Base-by-base conservation (phyloP, 2,888 invertebrate species). In the Bimastos eiseni region DNA sequence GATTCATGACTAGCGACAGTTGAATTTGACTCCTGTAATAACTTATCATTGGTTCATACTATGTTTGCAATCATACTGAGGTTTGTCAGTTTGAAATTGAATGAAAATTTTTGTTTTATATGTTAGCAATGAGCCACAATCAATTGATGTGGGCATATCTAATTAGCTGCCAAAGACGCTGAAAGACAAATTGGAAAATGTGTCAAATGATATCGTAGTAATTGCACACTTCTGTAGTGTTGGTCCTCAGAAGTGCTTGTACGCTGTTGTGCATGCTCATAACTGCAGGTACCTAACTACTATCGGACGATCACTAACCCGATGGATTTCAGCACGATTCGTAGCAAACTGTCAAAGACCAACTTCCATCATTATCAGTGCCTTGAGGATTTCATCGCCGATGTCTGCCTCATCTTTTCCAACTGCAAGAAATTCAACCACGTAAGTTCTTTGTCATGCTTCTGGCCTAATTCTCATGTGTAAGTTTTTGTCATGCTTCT, bases 341-440 rank as follows among this genome's bases (percentile, higher is more conserved):
- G 97, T 93, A 96, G 97, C 93, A 97, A 97, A 95, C 96, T 98
- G 94, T 97, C 97, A 95, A 97, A 97, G 93, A 96, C 96, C 92
- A 96, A 96, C 93, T 96, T 96, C 90, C 96, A 96, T 94, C 97
- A 97, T 94, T 98, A 98, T 95, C 96, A 96, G 93, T 96, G 96
- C 94, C 96, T 97, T 91, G 96, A 97, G 55, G 94, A 97, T 93
- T 97, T 98, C 95, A 96, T 98, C 91, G 96, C 96, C 91, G 98
- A 98, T 95, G 96, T 97, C 92, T 96, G 97, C 91, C 96, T 97
- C 93, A 97, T 98, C 95, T 98, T 98, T 96, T 97, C 96, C 95
- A 98, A 98, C 96, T 98, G 98, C 84, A 97, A 97, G 94, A 96
- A 96, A 36, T 98, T 97, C 95, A 98, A 98, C 96, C 96, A 97